Evolutionary conservation across 92 coral and sea anemone species (phyloP).

Genomic region (Parazoanthus darwini): DNA sequence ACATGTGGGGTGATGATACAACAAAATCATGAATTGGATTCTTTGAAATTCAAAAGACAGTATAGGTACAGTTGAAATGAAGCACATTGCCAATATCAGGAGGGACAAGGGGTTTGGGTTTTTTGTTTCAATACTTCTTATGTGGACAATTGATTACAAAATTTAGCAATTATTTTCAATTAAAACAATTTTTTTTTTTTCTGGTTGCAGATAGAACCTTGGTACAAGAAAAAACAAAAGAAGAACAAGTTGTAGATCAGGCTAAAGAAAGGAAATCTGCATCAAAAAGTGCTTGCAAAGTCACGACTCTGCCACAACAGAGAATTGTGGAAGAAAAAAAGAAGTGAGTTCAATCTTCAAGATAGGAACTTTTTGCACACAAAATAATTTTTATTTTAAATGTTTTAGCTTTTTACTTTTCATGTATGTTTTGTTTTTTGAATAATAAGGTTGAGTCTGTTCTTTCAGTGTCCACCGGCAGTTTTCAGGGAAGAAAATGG

Average conservation of each 20-base stretch:
- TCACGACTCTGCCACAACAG: slow-evolving; percentile 21
- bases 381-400: neutral
- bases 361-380: neutral
- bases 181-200: neutral
- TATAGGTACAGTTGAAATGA: too few relatives aligned
- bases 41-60: too few relatives aligned
- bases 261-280: neutral
- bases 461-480: slow-evolving; percentile 41
- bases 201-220: neutral
- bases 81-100: too few relatives aligned
- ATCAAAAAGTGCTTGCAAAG: slow-evolving; percentile 12
- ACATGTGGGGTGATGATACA: too few relatives aligned
- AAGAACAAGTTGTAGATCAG: neutral
- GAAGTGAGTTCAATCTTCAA: neutral
- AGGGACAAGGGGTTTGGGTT: too few relatives aligned
- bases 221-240: neutral
- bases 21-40: too few relatives aligned
- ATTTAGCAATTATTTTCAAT: neutral
- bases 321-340: slow-evolving; percentile 25
- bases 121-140: too few relatives aligned
- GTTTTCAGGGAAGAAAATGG: slow-evolving; percentile 60
- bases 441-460: too few relatives aligned
- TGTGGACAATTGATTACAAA: neutral
- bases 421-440: too few relatives aligned
- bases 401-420: too few relatives aligned